phyloP scores from a whole-genome alignment of 2,113 vertebrate species.

The Paedocypris sp. region DNA sequence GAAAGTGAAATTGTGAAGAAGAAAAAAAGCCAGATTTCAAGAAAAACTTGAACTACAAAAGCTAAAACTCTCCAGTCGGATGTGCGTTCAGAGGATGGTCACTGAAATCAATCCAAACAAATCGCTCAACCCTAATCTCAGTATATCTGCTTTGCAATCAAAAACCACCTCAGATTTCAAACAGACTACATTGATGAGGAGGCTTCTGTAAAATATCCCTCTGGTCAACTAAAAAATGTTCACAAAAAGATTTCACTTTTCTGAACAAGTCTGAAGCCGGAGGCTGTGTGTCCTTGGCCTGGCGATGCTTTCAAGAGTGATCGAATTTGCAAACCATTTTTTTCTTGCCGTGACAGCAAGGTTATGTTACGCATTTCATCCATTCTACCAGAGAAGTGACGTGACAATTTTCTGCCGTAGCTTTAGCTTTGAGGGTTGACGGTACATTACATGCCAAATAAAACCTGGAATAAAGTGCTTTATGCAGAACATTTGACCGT shows the following conservation, averaged over 20 bases:
- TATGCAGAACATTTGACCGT: too few relatives aligned
- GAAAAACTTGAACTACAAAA: too few relatives aligned
- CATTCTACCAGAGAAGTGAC: not conserved
- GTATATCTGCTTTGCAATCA: too few relatives aligned
- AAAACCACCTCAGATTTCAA: too few relatives aligned
- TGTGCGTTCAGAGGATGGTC: too few relatives aligned
- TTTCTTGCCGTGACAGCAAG: not conserved
- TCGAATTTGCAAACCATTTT: not conserved
- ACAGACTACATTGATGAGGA: not conserved
- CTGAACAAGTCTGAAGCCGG: not conserved
- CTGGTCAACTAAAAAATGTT: too few relatives aligned
- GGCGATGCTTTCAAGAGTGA: not conserved
- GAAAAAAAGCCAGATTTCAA: too few relatives aligned
- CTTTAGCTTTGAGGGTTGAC: not conserved
- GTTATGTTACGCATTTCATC: conserved; percentile 13
- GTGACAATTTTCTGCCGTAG: not conserved
- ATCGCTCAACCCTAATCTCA: too few relatives aligned
- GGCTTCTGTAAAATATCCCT: too few relatives aligned
- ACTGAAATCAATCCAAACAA: too few relatives aligned
- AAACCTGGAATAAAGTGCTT: not conserved
- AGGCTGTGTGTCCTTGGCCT: conserved; percentile 1
- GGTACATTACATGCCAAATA: not conserved
- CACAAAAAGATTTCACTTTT: not conserved
- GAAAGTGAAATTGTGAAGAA: too few relatives aligned
- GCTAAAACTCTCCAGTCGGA: too few relatives aligned